phyloP scores from a whole-genome alignment of 2,888 invertebrate species.

The Orthonevra nobilis region DNA sequence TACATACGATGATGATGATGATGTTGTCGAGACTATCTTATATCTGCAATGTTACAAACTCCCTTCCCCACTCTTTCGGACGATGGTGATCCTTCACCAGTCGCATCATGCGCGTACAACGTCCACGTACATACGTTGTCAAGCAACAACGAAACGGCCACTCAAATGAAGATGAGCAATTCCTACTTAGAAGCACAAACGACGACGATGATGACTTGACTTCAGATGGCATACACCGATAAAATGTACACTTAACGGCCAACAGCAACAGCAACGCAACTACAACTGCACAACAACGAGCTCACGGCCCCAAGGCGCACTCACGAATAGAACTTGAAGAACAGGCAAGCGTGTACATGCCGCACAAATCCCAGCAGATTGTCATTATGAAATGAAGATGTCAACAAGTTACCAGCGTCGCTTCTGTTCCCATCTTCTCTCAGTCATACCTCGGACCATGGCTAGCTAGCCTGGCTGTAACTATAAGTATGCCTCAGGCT shows the following conservation, averaged over 20 bases:
- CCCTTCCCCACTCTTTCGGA: conserved; percentile 30
- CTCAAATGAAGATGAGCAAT: conserved; percentile 69
- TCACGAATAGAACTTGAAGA: conserved; percentile 34
- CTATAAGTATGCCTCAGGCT: conserved; percentile 47
- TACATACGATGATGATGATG: conserved; percentile 61
- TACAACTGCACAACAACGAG: conserved; percentile 4
- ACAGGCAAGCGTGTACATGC: conserved; percentile 31
- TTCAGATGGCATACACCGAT: conserved; percentile 69
- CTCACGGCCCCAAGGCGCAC: conserved; percentile 18
- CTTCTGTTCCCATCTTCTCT: conserved; percentile 61
- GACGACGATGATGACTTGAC: conserved; percentile 57
- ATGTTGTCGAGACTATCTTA: conserved; percentile 51
- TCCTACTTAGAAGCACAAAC: conserved; percentile 26
- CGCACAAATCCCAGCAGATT: conserved; percentile 62
- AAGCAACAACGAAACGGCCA: conserved; percentile 35
- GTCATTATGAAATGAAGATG: conserved; percentile 71
- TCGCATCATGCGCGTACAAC: conserved; percentile 26
- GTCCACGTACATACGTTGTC: conserved; percentile 22
- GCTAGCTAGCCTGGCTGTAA: conserved; percentile 46
- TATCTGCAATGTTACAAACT: conserved; percentile 48
- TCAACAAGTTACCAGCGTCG: conserved; percentile 69
- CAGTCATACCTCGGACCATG: conserved; percentile 54
- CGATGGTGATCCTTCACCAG: conserved; percentile 19
- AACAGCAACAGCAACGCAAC: not conserved
- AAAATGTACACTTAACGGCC: conserved; percentile 52